These are phyloP conservation scores for Acanthornis magna DNA, from an alignment of 2,797 vertebrate species.

Conservation along the genomic window DNA sequence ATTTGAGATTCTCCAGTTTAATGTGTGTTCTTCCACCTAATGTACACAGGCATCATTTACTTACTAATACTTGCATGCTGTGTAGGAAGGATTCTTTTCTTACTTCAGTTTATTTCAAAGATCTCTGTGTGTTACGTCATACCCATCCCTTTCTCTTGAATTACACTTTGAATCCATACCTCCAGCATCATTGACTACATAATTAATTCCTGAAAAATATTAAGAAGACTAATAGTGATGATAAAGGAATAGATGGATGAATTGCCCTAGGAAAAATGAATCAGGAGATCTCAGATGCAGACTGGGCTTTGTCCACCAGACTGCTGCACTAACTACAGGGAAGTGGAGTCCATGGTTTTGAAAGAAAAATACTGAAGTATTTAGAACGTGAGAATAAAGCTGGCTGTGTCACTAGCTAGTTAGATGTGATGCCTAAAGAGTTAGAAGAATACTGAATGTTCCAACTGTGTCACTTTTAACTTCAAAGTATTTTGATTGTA, in stretches of 20 bases:
- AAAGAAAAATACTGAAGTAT: background rate
- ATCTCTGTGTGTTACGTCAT: background rate
- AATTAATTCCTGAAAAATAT: background rate
- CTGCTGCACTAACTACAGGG: background rate
- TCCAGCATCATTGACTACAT: background rate
- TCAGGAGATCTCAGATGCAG: background rate
- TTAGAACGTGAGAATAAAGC: background rate
- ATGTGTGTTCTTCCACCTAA: background rate
- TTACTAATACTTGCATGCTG: background rate
- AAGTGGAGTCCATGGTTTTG: background rate
- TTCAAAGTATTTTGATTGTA: background rate
- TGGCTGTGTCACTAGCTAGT: background rate
- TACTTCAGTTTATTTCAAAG: background rate
- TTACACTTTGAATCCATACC: background rate
- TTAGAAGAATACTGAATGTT: background rate
- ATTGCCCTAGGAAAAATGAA: background rate
- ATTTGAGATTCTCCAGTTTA: background rate
- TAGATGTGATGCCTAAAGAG: background rate
- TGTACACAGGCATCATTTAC: background rate
- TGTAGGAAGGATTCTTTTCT: background rate
- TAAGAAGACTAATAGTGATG: background rate
- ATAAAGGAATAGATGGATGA: background rate
- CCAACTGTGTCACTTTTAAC: background rate
- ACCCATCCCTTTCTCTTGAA: background rate
- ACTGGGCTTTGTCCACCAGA: background rate